Conservation (phyloP, 1,140 invertebrate species). For the Drosophila mauritiana region DNA sequence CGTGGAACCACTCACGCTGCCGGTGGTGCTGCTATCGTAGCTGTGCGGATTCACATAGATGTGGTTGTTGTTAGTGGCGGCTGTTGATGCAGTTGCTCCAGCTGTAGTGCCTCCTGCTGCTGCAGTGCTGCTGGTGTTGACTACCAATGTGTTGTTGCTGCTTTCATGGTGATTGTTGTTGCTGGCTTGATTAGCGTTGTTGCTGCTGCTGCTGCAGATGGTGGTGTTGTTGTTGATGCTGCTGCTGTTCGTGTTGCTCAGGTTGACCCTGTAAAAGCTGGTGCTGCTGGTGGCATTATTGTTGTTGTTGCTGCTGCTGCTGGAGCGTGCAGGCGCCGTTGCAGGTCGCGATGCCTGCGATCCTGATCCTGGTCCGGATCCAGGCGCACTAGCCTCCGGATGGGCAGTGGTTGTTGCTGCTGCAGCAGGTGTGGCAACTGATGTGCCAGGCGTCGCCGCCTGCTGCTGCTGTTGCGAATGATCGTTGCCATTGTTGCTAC, state of each 20-base stretch:
- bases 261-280: slow-evolving; percentile 55
- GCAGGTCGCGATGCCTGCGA: slow-evolving; percentile 36
- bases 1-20: slow-evolving; percentile 64
- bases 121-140: slow-evolving; percentile 19
- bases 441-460: slow-evolving; percentile 15
- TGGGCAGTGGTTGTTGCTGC: slow-evolving; percentile 19
- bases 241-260: slow-evolving; percentile 38
- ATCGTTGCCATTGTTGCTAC: slow-evolving; percentile 55
- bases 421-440: slow-evolving; percentile 18
- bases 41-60: slow-evolving; percentile 82
- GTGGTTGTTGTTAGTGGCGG: slow-evolving; percentile 70
- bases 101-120: slow-evolving; percentile 5
- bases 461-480: slow-evolving; percentile 49
- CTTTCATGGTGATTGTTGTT: slow-evolving; percentile 57
- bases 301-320: slow-evolving; percentile 34
- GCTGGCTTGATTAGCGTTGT: slow-evolving; percentile 19
- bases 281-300: slow-evolving; percentile 32
- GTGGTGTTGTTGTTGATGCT: slow-evolving; percentile 35
- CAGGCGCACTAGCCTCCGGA: slow-evolving; percentile 4
- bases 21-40: slow-evolving; percentile 71
- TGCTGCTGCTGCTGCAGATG: slow-evolving; percentile 11
- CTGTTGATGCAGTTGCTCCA: slow-evolving; percentile 7
- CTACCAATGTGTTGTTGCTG: slow-evolving; percentile 34
- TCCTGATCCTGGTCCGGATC: slow-evolving; percentile 8
- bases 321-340: slow-evolving; percentile 59